Evolutionary conservation across 1,140 invertebrate species (phyloP), one percentile per base, ranked within the genome.

Genomic region (Atta texana): DNA sequence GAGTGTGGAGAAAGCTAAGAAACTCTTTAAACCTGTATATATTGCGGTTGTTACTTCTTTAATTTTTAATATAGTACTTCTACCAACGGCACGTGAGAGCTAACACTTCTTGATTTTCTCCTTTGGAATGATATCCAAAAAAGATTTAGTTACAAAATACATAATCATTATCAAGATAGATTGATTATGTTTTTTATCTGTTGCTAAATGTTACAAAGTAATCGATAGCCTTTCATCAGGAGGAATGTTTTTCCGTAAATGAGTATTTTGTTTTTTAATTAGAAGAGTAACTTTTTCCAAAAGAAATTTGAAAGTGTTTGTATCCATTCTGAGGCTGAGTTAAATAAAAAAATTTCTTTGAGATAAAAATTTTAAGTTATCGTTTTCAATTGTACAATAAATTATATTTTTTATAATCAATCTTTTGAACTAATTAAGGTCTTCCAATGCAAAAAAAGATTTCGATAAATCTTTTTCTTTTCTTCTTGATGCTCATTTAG

Each of bases 201-300:
- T 72, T 72, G 44, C 44, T 72, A 72, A 53, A 72, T 72, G 69
- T 53, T 49, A 49, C 69, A 72, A 72, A 72, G 69, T 72, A 18
- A 72, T 49, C 49, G 49, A 72, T 31, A 72, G 24, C 3, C 69
- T 51, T 18, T 53, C 49, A 72, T 31, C 10, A 53, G 14, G 14
- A 28, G 49, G 5, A 69, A 69, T 69, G 21, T 39, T 69, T 49
- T 69, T 10, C 12, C 39, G 10, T 69, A 51, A 69, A 49, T 69
- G 39, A 69, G n/a, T 69, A 7, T 69, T 69, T 69, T 69, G 39
- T 21, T 69, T 69, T 49, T 69, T 49, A 10, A 69, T 69, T 24
- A 69, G 39, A 24, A 39, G 66, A 14, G 21, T 69, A 69, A 51
- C n/a, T 69, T 69, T 69, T 24, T 69, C 49, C 1, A 66, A 69